These are phyloP conservation scores for Platorchestia sp. DNA, from an alignment of 1,140 invertebrate species.

Conservation along the genomic window DNA sequence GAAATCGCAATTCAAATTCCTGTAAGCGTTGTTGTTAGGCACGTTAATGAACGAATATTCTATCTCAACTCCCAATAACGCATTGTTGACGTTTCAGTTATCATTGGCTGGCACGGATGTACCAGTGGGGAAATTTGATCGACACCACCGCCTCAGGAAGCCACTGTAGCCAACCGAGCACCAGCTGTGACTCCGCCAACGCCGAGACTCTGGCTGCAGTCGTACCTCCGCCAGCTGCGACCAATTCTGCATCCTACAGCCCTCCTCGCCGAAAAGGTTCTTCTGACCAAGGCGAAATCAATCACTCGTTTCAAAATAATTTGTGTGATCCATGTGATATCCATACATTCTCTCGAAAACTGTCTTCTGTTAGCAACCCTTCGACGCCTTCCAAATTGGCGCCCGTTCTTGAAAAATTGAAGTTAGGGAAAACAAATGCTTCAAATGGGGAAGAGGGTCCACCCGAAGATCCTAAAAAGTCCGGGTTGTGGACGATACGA, in stretches of 20 bases:
- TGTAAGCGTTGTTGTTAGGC: not conserved
- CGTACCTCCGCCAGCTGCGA: not conserved
- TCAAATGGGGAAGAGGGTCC: not conserved
- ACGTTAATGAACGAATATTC: too few species aligned
- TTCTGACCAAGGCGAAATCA: not conserved
- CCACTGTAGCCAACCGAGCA: not conserved
- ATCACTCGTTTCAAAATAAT: slow-evolving; percentile 37
- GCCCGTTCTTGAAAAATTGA: not conserved
- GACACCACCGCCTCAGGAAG: slow-evolving; percentile 15
- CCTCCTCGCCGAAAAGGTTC: not conserved
- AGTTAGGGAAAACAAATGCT: not conserved
- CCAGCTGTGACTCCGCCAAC: not conserved
- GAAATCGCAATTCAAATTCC: not conserved
- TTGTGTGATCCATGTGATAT: not conserved
- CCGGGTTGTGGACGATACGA: slow-evolving; percentile 38
- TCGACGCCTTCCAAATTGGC: not conserved
- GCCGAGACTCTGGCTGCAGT: not conserved
- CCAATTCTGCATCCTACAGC: not conserved
- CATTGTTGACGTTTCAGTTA: not conserved
- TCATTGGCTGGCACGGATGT: slow-evolving; percentile 45
- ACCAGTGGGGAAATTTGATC: slow-evolving; percentile 44
- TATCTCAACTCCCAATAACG: not conserved
- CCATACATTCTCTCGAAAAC: not conserved
- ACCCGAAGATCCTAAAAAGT: not conserved
- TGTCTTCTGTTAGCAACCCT: slow-evolving; percentile 10